A percentile compares a stretch with the other conserved stretches of the same genome.
These are phyloP conservation scores for Octomys mimax DNA, from an alignment of 2,797 vertebrate genomes.

Conservation along the genomic window DNA sequence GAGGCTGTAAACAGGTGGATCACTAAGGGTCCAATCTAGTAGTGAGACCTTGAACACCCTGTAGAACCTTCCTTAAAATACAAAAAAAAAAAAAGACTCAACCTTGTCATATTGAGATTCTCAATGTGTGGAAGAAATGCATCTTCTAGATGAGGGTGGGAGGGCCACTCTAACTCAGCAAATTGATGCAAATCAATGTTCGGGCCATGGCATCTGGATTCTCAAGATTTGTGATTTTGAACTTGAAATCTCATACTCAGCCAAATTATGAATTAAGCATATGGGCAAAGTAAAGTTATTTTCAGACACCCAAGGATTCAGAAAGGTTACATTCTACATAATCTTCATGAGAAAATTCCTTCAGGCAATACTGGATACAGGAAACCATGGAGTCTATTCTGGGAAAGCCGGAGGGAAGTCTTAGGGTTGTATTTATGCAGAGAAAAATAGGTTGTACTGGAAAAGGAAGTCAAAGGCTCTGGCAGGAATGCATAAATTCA, in stretches of 20 bases:
- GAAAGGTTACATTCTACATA: constrained; percentile 8
- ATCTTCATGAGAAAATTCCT: constrained; percentile 37
- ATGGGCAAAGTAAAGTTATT: constrained; percentile 35
- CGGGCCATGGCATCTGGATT: not conserved
- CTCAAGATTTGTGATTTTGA: not conserved
- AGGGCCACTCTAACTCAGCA: not conserved
- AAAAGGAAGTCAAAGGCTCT: constrained; percentile 20
- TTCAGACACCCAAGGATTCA: not conserved
- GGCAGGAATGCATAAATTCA: not conserved
- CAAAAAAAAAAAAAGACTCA: not conserved
- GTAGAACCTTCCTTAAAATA: too few relatives aligned
- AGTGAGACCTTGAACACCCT: too few relatives aligned
- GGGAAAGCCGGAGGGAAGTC: constrained; percentile 2
- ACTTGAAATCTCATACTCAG: not conserved
- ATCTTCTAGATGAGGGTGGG: not conserved
- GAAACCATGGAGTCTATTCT: not conserved
- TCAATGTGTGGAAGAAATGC: constrained; percentile 3
- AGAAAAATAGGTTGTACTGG: not conserved
- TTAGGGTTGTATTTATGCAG: not conserved
- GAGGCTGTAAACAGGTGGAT: too few relatives aligned
- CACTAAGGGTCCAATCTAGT: too few relatives aligned
- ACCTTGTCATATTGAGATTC: not conserved
- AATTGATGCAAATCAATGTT: not conserved
- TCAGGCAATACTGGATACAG: not conserved
- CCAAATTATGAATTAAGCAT: not conserved